Conservation (phyloP, 1,140 invertebrate species). For the Eumaeus atala region DNA sequence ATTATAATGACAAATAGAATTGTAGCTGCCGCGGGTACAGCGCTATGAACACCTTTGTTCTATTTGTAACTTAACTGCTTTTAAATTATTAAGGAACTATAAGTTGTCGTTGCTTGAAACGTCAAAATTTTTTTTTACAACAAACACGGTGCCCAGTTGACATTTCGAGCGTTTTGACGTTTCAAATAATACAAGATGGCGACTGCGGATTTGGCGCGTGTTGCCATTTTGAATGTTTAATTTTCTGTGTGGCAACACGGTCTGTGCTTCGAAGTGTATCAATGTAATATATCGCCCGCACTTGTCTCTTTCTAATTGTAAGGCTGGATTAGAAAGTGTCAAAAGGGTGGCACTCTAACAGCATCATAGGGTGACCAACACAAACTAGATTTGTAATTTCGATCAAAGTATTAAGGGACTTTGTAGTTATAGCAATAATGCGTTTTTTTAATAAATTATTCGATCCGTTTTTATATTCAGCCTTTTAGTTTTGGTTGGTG, state of each 20-base stretch:
- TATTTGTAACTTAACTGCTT: slow-evolving; percentile 25
- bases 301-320: slow-evolving; percentile 66
- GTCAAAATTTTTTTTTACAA: not conserved
- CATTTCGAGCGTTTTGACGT: not conserved
- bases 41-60: slow-evolving; percentile 15
- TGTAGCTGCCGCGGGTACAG: slow-evolving; percentile 31
- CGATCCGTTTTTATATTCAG: slow-evolving; percentile 28
- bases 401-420: slow-evolving; percentile 59
- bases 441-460: slow-evolving; percentile 26
- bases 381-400: slow-evolving; percentile 52
- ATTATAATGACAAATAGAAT: slow-evolving; percentile 52
- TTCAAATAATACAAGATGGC: slow-evolving; percentile 1
- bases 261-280: slow-evolving; percentile 17
- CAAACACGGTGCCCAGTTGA: slow-evolving; percentile 1
- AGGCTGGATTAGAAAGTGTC: slow-evolving; percentile 72
- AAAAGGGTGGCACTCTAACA: slow-evolving; percentile 40
- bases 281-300: slow-evolving; percentile 41
- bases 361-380: slow-evolving; percentile 34
- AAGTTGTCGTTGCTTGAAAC: not conserved
- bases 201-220: not conserved
- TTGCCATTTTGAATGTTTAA: slow-evolving; percentile 9
- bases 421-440: slow-evolving; percentile 62
- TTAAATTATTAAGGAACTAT: slow-evolving; percentile 18
- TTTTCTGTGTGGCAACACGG: slow-evolving; percentile 16
- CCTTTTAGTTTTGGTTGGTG: slow-evolving; percentile 46